Base-by-base conservation (phyloP, 1,140 invertebrate genomes). In the Bombus soroeensis region DNA sequence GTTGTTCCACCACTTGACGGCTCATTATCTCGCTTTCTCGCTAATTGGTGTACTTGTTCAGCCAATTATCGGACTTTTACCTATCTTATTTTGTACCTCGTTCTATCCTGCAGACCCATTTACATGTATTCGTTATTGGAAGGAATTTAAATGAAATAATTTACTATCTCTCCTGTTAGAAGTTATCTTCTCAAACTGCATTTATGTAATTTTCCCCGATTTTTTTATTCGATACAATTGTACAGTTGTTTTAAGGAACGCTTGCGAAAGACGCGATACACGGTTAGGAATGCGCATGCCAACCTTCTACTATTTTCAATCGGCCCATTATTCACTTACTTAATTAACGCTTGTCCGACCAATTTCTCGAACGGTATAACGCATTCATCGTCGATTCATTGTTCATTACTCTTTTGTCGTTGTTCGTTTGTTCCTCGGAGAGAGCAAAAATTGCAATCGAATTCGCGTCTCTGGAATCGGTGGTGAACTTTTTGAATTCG, bases 281-380 rank as follows among this genome's bases (percentile, higher is more conserved):
- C 64, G n/a, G 32, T 66, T 66, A 34, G n/a, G n/a, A 66, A 66
- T 8, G 64, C n/a, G n/a, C 32, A 10, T 37, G 25, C 8, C 10
- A 0, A 6, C n/a, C 32, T 34, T 4, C 3, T 18, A 47, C 37
- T 32, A 43, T n/a, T 28, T 64, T 66, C 47, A 41, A 57, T 43
- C 39, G 41, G 5, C 13, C 71, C 0, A 75, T 74, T 39, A 25
- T 37, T 75, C 70, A 18, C 34, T 81, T 73, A 78, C 39, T 78
- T 64, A 78, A 78, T 64, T 78, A 78, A 78, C 18, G 37, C 57
- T 32, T 77, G 57, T 77, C 75, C 59, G 62, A 25, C 32, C n/a
- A 32, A 64, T 78, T 78, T 64, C 70, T 73, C 53, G 12, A 57
- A 62, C 68, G 47, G 37, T 25, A 25, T 41, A 41, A 18, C 28